These are phyloP conservation scores for Acanthornis magna DNA, from an alignment of 2,797 vertebrate genomes.

Conservation along the genomic window DNA sequence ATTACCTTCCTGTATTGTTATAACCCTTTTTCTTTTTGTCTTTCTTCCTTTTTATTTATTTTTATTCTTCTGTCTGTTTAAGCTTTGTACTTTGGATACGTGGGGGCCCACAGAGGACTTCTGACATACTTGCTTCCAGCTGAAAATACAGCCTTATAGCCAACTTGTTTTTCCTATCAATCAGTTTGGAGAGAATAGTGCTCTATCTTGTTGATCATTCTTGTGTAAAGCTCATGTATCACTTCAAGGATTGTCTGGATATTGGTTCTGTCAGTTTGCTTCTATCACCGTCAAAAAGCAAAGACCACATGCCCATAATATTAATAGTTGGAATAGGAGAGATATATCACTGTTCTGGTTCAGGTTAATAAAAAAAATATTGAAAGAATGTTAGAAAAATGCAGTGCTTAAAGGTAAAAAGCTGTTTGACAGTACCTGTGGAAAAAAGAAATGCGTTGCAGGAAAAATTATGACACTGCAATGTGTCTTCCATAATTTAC, in stretches of 20 bases:
- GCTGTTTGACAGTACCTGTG: neutral
- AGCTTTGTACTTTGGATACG: neutral
- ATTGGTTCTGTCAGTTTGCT: conserved; percentile 43
- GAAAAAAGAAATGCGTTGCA: neutral
- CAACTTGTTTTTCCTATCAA: conserved; percentile 3
- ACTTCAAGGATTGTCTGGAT: conserved; percentile 39
- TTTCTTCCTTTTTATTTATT: neutral
- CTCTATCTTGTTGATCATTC: conserved; percentile 41
- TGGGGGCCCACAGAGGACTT: neutral
- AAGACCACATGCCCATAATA: neutral
- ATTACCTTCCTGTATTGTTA: neutral
- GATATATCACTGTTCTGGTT: conserved; percentile 2
- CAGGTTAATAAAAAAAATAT: conserved; percentile 18
- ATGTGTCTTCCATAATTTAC: conserved; percentile 11
- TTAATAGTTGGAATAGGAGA: neutral
- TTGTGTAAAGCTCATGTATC: conserved; percentile 51
- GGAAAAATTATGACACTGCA: neutral
- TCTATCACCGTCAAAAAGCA: neutral
- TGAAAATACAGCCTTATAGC: neutral
- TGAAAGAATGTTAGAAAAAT: neutral
- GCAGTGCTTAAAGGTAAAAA: conserved; percentile 26
- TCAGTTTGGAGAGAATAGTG: neutral
- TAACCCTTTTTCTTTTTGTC: neutral
- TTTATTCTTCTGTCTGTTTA: neutral
- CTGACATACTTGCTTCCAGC: neutral